Evolutionary conservation across 2,113 vertebrate genomes (phyloP).

Genomic region (Conger conger): DNA sequence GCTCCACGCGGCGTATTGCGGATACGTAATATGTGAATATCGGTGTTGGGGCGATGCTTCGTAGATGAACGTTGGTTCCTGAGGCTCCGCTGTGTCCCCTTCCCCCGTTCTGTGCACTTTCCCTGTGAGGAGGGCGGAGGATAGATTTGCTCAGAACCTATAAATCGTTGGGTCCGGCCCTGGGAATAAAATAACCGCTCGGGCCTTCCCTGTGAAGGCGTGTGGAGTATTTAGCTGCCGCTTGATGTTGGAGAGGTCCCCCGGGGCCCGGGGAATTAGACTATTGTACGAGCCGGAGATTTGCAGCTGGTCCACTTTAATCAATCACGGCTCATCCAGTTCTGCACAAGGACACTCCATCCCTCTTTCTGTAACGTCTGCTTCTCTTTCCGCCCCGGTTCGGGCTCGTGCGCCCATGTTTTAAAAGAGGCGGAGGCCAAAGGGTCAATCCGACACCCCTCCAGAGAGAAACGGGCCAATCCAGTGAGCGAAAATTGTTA

Average conservation of each 20-base stretch:
- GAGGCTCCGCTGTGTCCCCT: not conserved
- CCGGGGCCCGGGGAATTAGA: not conserved
- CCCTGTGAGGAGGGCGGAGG: not conserved
- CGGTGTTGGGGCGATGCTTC: not conserved
- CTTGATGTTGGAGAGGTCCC: not conserved
- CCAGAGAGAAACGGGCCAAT: too few relatives aligned
- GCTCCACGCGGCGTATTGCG: not conserved
- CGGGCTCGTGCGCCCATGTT: not conserved
- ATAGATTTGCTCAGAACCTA: not conserved
- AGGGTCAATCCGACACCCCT: not conserved
- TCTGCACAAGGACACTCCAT: not conserved
- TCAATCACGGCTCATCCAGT: not conserved
- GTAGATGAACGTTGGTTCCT: not conserved
- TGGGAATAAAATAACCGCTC: not conserved
- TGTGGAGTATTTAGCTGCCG: not conserved
- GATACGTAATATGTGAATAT: not conserved
- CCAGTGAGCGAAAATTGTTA: not conserved
- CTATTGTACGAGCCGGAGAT: not conserved
- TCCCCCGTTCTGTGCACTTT: not conserved
- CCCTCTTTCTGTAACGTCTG: not conserved
- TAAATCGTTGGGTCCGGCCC: not conserved
- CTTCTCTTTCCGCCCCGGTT: not conserved
- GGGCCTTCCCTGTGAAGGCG: not conserved
- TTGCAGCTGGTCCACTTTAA: not conserved
- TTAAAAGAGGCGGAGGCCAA: not conserved